phyloP scores from a whole-genome alignment of 2,888 invertebrate genomes.

The Osedax frankpressi region DNA sequence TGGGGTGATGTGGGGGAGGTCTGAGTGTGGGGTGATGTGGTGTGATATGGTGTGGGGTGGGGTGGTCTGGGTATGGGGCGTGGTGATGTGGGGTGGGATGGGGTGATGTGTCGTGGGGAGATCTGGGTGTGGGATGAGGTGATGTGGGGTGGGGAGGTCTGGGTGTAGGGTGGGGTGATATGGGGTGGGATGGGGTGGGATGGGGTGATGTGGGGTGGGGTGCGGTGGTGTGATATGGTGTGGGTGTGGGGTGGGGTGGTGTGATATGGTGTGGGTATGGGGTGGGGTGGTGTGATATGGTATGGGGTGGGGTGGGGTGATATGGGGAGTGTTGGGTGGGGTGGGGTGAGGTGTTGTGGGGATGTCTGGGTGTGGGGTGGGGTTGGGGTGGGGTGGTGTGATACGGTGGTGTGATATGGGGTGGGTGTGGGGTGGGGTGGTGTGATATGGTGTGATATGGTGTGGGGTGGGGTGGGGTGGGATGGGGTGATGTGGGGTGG shows the following conservation, averaged over 20 bases:
- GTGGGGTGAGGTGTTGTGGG: background rate
- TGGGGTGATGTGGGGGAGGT: background rate
- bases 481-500: background rate
- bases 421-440: background rate
- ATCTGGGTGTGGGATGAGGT: background rate
- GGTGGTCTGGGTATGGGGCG: background rate
- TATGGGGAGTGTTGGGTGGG: background rate
- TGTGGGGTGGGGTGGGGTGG: background rate
- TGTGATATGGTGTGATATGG: background rate
- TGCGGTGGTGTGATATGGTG: too few species aligned
- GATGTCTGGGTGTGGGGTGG: background rate
- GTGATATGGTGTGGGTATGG: background rate
- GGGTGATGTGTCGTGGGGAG: background rate
- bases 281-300: background rate
- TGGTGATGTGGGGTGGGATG: background rate
- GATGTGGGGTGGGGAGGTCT: background rate
- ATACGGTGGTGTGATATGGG: background rate
- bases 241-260: too few species aligned
- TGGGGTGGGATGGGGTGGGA: background rate
- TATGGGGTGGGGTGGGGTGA: background rate
- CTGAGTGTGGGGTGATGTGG: background rate
- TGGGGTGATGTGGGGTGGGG: too few species aligned
- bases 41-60: background rate
- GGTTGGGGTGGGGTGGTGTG: too few species aligned
- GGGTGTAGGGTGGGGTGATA: background rate